Conservation (phyloP, 2,113 vertebrate genomes). For the Scatophagus argus region DNA sequence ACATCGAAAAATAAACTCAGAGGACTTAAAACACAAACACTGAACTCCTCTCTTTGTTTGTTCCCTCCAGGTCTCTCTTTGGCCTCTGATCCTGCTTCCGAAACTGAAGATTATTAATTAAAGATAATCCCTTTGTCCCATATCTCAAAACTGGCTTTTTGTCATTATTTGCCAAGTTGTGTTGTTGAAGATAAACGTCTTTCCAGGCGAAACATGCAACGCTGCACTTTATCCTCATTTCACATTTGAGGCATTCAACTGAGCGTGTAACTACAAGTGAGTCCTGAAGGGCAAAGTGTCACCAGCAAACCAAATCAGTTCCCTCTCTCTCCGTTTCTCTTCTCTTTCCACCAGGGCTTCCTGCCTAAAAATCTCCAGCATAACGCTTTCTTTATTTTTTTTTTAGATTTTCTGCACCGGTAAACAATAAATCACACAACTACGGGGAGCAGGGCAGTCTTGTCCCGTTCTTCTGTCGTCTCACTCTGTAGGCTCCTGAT, state of each 20-base stretch:
- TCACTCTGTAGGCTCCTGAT: slow-evolving; percentile 61
- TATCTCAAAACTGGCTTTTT: background rate
- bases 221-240: slow-evolving; percentile 49
- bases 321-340: background rate
- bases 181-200: slow-evolving; percentile 44
- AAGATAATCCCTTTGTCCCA: slow-evolving; percentile 47
- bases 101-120: slow-evolving; percentile 57
- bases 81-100: slow-evolving; percentile 23
- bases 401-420: slow-evolving; percentile 36
- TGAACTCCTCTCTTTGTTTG: background rate
- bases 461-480: slow-evolving; percentile 30
- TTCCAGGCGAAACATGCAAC: background rate
- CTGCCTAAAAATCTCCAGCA: slow-evolving; percentile 20
- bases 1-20: background rate
- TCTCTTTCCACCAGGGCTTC: slow-evolving; percentile 16
- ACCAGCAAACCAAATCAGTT: slow-evolving; percentile 24
- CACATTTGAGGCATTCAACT: slow-evolving; percentile 38
- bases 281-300: slow-evolving; percentile 63
- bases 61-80: background rate
- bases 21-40: background rate
- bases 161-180: slow-evolving; percentile 29
- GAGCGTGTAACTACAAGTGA: slow-evolving; percentile 62
- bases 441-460: background rate
- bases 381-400: background rate
- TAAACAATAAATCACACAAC: slow-evolving; percentile 49